Base-by-base conservation (phyloP, 2,888 invertebrate genomes). In the Dugesia japonica region DNA sequence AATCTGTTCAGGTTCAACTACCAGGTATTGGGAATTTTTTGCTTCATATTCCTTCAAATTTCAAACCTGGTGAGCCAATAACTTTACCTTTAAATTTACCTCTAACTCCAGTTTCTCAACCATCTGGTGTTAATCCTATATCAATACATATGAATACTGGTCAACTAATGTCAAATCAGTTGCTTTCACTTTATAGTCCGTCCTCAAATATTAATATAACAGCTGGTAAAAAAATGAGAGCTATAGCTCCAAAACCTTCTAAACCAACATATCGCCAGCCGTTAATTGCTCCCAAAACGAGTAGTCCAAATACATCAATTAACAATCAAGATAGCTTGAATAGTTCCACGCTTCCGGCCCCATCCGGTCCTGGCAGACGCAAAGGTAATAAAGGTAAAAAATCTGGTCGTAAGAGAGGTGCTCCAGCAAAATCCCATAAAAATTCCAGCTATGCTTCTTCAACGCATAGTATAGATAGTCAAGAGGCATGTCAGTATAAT, bases 191-290 rank as follows among this genome's bases (percentile, higher is more conserved):
- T 20, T 56, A 56, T 56, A 56, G 23, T 56, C 56, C 56, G 56
- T 56, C 56, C 56, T 4, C 56, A 56, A 56, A 56, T n/a, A 13
- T 56, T 13, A 56, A 56, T 56, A 56, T 56, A 20, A 4, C 56
- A 13, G 56, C 23, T n/a, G 75, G 75, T n/a, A 75, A 75, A 71
- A 75, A 75, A 28, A 75, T 75, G 75, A 42, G 75, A 75, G 75
- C 75, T 26, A 75, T 75, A 4, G 75, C 75, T 17, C 75, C 75
- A 27, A 75, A 75, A 42, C 75, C 75, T 15, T 26, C 56, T 9
- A 42, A 71, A 26, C 33, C 75, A 15, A 56, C 56, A 56, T 56
- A 56, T 56, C 56, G 56, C n/a, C 56, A 56, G n/a, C 56, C 56
- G 7, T 56, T 56, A 56, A 75, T 75, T 28, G 42, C 42, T 7